A percentile compares a stretch with the other conserved stretches of the same genome.
Evolutionary conservation across 2,113 vertebrate genomes (phyloP).

Genomic region (Chaetops frenatus): DNA sequence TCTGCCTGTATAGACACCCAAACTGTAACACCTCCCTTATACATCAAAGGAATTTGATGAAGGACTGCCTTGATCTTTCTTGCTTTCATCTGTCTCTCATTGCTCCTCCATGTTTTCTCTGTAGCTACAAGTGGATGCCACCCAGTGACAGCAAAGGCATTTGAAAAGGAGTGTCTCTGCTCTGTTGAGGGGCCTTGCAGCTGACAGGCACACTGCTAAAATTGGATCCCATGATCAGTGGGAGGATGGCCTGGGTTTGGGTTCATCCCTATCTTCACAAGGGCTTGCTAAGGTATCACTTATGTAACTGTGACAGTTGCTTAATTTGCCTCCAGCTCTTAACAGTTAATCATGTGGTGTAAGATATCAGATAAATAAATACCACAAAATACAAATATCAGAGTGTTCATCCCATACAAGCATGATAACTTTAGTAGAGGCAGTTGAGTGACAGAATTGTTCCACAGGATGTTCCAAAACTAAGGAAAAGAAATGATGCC

Average conservation of each 20-base stretch:
- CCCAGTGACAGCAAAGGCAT: slow-evolving; percentile 16
- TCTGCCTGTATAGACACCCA: background rate
- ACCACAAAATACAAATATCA: background rate
- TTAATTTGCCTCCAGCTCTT: background rate
- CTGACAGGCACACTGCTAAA: background rate
- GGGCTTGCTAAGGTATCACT: background rate
- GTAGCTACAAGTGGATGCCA: background rate
- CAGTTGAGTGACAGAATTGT: background rate
- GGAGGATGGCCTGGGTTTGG: background rate
- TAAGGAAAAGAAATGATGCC: background rate
- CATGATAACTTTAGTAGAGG: background rate
- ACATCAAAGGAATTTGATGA: slow-evolving; percentile 35
- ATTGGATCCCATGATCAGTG: background rate
- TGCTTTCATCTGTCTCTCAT: slow-evolving; percentile 33
- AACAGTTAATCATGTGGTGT: background rate
- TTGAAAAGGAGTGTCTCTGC: background rate
- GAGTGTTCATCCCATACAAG: background rate
- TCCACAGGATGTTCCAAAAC: background rate
- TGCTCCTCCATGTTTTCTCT: background rate
- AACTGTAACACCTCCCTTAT: background rate
- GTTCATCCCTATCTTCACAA: background rate
- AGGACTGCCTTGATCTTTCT: slow-evolving; percentile 12
- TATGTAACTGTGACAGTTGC: background rate
- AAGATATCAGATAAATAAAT: background rate
- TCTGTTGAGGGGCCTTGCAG: background rate